Evolutionary conservation across 2,888 invertebrate genomes (phyloP), one percentile per base, ranked within the genome.

Genomic region (Seira ritae): DNA sequence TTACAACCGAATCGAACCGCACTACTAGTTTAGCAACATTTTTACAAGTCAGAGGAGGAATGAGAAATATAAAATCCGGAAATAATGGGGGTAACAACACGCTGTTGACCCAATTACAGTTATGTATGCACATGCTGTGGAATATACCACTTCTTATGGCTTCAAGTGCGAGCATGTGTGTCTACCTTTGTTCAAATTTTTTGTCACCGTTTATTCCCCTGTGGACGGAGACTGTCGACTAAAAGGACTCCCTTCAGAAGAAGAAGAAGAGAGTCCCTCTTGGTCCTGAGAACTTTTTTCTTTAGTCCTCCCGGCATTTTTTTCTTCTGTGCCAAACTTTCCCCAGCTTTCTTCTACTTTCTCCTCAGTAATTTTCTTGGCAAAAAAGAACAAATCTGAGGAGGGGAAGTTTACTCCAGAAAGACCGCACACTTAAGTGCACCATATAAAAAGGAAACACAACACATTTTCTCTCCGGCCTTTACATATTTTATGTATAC

Each of bases 31-130:
- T 12, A 24, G 2, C 23, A 8, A 20, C 4, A 17, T 62, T 3
- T 17, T 3, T 17, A 23, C 62, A n/a, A n/a, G n/a, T n/a, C n/a
- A n/a, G n/a, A n/a, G n/a, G n/a, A n/a, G n/a, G n/a, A n/a, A n/a
- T n/a, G n/a, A n/a, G n/a, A 37, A n/a, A n/a, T 37, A 24, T 24
- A 68, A 80, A 78, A 80, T 72, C 66, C 37, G 50, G 37, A 80
- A 80, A 67, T 80, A 80, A 80, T 80, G 37, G 72, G 79, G 12
- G 12, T 6, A 42, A 68, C 72, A 73, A 72, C 72, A 80, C n/a
- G n/a, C n/a, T 72, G 66, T 80, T 73, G 79, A 72, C 79, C 79
- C 73, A 80, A 80, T 80, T 80, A 80, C 60, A 62, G n/a, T n/a
- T n/a, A n/a, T n/a, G n/a, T n/a, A n/a, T n/a, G n/a, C n/a, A n/a